Evolutionary conservation across 2,113 vertebrate genomes (phyloP), one percentile per base, ranked within the genome.

Genomic region (Fregetta grallaria): DNA sequence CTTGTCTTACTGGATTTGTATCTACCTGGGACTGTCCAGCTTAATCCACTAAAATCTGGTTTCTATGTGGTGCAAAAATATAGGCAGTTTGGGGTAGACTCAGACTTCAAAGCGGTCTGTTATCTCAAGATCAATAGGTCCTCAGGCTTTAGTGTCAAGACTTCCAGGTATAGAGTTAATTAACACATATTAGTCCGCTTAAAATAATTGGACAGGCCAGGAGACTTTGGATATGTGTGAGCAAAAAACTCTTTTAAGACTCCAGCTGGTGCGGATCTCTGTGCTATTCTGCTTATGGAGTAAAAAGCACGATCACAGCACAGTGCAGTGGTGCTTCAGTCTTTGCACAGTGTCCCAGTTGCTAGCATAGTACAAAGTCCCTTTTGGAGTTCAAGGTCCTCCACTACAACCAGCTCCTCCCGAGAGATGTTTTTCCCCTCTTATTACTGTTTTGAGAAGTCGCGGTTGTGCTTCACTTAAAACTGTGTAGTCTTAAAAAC

Each of bases 241-340:
- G 17, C 71, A 72, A 65, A 68, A 72, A 92, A 65, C 13, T 73
- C 2, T 52, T 78, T 67, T n/a, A 73, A 88, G 58, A 26, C 9
- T 76, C 15, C 40, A 65, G 30, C 22, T 83, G 67, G 53, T 0
- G 5, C 29, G 91, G n/a, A 55, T 59, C 8, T 79, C n/a, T 61
- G 15, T 82, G 40, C 36, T 20, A 8, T 83, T 73, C n/a, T 75
- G 66, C 23, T 91, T 79, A 20, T 6, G 4, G n/a, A 22, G 18
- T 52, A 44, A 61, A 78, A 80, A 42, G 15, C 29, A 15, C 5
- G 11, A 45, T 76, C 45, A 45, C 16, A 58, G 53, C 34, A 59
- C 36, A 38, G 16, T 10, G 30, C 0, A 0, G 26, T 59, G 18
- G 5, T 65, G 21, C 58, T 79, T 38, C 19, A 45, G 53, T 26